A percentile compares a stretch with the other conserved stretches of the same genome.
These are phyloP conservation scores for Leptopilina drosophilae DNA, from an alignment of 2,888 invertebrate genomes.

Conservation along the genomic window DNA sequence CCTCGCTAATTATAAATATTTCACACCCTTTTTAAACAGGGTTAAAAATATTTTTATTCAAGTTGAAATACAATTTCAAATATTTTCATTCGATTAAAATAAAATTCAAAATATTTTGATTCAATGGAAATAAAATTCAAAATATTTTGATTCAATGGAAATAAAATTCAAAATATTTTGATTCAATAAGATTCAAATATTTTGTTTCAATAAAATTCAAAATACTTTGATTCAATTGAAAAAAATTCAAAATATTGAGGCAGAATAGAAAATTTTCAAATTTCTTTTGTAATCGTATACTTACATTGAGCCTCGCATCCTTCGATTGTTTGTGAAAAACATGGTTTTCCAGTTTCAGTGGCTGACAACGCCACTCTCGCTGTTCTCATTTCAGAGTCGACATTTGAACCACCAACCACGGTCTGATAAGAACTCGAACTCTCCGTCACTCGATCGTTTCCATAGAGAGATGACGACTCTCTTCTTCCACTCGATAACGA, in stretches of 20 bases:
- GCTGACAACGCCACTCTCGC: conserved; percentile 65
- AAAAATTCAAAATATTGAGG: not conserved
- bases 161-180: too few species aligned
- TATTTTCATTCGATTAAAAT: not conserved
- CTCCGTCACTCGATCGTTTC: conserved; percentile 64
- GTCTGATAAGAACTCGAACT: conserved; percentile 64
- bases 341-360: conserved; percentile 81
- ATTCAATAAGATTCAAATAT: too few species aligned
- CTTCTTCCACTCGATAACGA: conserved; percentile 58
- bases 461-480: conserved; percentile 60
- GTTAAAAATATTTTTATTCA: not conserved
- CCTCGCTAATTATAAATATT: not conserved
- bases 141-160: too few species aligned
- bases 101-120: too few species aligned
- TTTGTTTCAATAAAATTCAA: too few species aligned
- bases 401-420: conserved; percentile 55
- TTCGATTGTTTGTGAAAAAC: conserved; percentile 86
- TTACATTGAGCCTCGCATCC: conserved; percentile 89
- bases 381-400: conserved; percentile 56
- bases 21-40: not conserved
- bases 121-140: not conserved
- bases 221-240: not conserved
- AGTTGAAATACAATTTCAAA: too few species aligned
- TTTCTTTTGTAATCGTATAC: conserved; percentile 71
- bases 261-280: not conserved